These are phyloP conservation scores for Phytoseiulus persimilis DNA, from an alignment of 2,888 invertebrate genomes.

Conservation along the genomic window DNA sequence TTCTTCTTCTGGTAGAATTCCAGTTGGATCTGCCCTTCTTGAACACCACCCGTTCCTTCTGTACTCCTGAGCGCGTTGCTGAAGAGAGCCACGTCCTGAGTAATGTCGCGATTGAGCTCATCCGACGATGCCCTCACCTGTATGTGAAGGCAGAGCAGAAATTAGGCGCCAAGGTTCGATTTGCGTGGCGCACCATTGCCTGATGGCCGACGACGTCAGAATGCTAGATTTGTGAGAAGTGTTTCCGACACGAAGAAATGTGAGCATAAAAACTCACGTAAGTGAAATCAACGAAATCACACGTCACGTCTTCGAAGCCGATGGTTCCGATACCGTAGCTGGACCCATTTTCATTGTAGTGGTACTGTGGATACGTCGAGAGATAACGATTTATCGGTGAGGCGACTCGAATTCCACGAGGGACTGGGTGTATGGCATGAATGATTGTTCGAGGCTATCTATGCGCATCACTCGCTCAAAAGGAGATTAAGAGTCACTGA, in stretches of 20 bases:
- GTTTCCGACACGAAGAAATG: no score
- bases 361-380: conserved; percentile 64
- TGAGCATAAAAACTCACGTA: conserved; percentile 70
- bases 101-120: conserved; percentile 51
- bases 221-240: neutral
- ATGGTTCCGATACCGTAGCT: conserved; percentile 92
- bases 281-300: conserved; percentile 94
- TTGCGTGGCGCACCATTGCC: neutral
- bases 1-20: conserved; percentile 90
- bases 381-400: conserved; percentile 14
- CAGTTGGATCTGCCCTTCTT: conserved; percentile 63
- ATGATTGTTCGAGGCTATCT: conserved; percentile 49
- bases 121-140: conserved; percentile 75
- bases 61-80: conserved; percentile 50
- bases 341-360: conserved; percentile 75
- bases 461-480: conserved; percentile 77
- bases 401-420: neutral
- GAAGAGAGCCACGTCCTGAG: conserved; percentile 61
- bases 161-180: neutral
- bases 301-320: conserved; percentile 91
- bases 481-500: conserved; percentile 75
- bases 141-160: conserved; percentile 40
- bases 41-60: conserved; percentile 49
- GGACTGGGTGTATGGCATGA: neutral
- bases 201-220: no score